phyloP scores from a whole-genome alignment of 2,113 vertebrate species.

The Plectropomus leopardus region DNA sequence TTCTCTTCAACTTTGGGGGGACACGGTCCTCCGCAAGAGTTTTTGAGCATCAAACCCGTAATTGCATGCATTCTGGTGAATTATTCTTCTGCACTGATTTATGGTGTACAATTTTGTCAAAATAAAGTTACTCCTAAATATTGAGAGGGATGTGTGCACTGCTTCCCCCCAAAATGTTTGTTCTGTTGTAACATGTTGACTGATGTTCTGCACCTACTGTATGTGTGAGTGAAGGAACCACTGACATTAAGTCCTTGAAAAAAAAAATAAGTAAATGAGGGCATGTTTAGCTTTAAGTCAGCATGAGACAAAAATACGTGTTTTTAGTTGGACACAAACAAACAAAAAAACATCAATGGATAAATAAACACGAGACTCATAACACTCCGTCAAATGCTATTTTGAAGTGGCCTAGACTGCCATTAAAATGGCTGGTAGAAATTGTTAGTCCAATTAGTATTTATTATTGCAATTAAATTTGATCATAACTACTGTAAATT shows the following conservation, averaged over 20 bases:
- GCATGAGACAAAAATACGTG: not conserved
- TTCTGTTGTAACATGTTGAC: not conserved
- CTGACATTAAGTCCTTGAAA: not conserved
- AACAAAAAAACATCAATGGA: not conserved
- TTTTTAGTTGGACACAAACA: not conserved
- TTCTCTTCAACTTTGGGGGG: too few relatives aligned
- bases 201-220: not conserved
- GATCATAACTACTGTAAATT: not conserved
- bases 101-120: too few relatives aligned
- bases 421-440: not conserved
- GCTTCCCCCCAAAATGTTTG: too few relatives aligned
- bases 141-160: too few relatives aligned
- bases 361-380: not conserved
- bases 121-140: too few relatives aligned
- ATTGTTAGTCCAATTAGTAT: not conserved
- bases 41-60: too few relatives aligned
- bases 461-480: not conserved
- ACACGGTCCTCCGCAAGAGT: too few relatives aligned
- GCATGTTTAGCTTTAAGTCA: not conserved
- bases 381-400: not conserved
- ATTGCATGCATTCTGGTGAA: too few relatives aligned
- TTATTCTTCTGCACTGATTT: too few relatives aligned
- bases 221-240: not conserved
- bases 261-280: too few relatives aligned
- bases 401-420: not conserved